Evolutionary conservation across 2,888 invertebrate genomes (phyloP).

Genomic region (Drosophila robusta): DNA sequence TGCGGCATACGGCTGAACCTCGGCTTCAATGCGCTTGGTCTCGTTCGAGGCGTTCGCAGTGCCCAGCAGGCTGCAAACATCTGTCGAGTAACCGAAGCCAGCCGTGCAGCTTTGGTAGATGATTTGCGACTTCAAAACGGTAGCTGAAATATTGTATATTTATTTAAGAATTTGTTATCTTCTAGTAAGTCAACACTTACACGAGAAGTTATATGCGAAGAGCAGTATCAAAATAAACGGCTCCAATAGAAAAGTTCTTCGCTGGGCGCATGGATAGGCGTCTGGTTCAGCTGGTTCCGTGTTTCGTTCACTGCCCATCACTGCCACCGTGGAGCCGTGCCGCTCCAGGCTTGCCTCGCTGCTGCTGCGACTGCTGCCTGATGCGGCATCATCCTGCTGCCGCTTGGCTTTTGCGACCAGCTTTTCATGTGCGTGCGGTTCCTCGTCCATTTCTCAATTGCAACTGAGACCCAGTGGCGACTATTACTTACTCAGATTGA

Average conservation of each 20-base stretch:
- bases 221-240: slow-evolving; percentile 79
- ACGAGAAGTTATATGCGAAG: slow-evolving; percentile 82
- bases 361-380: slow-evolving; percentile 7
- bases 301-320: background rate
- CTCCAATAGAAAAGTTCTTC: slow-evolving; percentile 69
- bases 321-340: slow-evolving; percentile 4
- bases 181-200: slow-evolving; percentile 48
- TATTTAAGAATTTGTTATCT: background rate
- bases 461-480: slow-evolving; percentile 42
- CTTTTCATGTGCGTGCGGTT: slow-evolving; percentile 61
- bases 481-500: slow-evolving; percentile 14
- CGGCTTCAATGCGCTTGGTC: slow-evolving; percentile 85
- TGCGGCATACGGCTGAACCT: slow-evolving; percentile 89
- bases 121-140: slow-evolving; percentile 88
- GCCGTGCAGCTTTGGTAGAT: slow-evolving; percentile 89
- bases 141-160: slow-evolving; percentile 61
- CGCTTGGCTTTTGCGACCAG: slow-evolving; percentile 48
- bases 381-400: slow-evolving; percentile 1
- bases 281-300: background rate
- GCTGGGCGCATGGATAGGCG: slow-evolving; percentile 1
- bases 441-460: slow-evolving; percentile 55
- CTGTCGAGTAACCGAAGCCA: slow-evolving; percentile 86
- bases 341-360: slow-evolving; percentile 25
- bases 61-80: slow-evolving; percentile 86
- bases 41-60: slow-evolving; percentile 85